phyloP scores from a whole-genome alignment of 2,113 vertebrate genomes.

The Cygnus atratus region DNA sequence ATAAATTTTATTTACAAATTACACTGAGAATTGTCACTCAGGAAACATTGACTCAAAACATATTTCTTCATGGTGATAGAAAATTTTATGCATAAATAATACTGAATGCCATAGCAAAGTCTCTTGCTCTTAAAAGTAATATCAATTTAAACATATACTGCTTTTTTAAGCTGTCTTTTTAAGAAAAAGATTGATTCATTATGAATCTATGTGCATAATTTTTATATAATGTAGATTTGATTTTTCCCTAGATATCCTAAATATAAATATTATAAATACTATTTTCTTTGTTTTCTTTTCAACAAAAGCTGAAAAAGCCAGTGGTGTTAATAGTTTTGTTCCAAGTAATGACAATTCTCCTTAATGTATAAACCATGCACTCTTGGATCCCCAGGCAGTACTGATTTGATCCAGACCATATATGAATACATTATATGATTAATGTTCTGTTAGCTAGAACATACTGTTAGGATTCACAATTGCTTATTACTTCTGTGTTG shows the following conservation, averaged over 20 bases:
- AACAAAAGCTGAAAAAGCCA: background rate
- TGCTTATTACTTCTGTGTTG: background rate
- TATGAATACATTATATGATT: background rate
- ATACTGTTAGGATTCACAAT: too few relatives aligned
- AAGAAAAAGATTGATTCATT: background rate
- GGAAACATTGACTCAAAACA: background rate
- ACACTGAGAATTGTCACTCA: background rate
- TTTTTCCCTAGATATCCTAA: background rate
- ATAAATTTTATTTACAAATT: background rate
- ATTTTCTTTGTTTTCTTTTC: background rate
- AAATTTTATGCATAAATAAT: background rate
- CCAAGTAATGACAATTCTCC: too few relatives aligned
- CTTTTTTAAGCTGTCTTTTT: background rate
- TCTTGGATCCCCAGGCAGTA: background rate
- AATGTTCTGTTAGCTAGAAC: background rate
- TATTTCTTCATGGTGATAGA: background rate
- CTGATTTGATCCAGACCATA: background rate
- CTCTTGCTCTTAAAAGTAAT: background rate
- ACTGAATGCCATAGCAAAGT: background rate
- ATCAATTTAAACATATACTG: background rate
- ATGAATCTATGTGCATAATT: background rate
- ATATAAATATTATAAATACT: background rate
- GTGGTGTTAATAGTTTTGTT: too few relatives aligned
- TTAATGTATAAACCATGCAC: fast-evolving
- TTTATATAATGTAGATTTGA: background rate